Evolutionary conservation across 2,113 vertebrate species (phyloP).

Genomic region (Campylorhamphus procurvoides): DNA sequence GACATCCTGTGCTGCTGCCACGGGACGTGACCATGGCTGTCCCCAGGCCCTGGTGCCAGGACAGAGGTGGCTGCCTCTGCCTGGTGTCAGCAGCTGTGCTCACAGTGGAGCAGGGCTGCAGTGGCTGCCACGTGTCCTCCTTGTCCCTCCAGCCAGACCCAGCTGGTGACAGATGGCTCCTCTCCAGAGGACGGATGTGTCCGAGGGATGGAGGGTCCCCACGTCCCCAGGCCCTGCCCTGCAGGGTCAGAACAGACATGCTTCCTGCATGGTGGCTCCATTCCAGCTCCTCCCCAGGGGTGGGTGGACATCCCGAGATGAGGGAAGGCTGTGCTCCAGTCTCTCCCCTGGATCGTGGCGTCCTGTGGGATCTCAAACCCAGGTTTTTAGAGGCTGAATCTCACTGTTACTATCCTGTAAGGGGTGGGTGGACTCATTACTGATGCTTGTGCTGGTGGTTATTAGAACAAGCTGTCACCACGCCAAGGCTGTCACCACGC

Average conservation of each 20-base stretch:
- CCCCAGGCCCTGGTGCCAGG: not conserved
- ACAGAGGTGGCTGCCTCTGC: not conserved
- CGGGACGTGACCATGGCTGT: fast-evolving
- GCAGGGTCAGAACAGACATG: not conserved
- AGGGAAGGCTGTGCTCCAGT: not conserved
- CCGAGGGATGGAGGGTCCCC: not conserved
- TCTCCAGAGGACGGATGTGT: not conserved
- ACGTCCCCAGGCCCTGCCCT: not conserved
- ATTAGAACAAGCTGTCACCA: not conserved
- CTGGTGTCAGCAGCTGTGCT: not conserved
- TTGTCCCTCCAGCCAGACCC: not conserved
- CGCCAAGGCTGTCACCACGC: fast-evolving
- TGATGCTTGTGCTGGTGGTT: not conserved
- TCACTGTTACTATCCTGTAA: not conserved
- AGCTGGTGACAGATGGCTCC: not conserved
- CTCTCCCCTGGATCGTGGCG: fast-evolving
- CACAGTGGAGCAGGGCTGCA: not conserved
- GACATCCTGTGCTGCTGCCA: not conserved
- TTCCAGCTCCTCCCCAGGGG: not conserved
- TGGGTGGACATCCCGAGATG: fast-evolving
- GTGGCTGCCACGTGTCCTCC: not conserved
- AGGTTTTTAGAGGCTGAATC: not conserved
- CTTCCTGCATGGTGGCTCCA: not conserved
- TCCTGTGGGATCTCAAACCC: not conserved
- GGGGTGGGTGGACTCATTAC: not conserved